phyloP scores from a whole-genome alignment of 1,140 invertebrate species.

The Drosophila setifemur region DNA sequence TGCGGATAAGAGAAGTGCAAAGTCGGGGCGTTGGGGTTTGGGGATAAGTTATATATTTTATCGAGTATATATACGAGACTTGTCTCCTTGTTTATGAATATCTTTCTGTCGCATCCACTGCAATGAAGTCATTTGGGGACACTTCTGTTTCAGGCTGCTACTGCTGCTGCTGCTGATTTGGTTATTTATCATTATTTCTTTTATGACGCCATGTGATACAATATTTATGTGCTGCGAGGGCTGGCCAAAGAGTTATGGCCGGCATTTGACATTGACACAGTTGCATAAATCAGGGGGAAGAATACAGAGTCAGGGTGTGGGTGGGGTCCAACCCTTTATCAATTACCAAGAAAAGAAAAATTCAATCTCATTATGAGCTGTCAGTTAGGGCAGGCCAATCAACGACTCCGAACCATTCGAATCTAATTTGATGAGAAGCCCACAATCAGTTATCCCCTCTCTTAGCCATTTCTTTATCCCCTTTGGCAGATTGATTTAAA shows the following conservation, averaged over 20 bases:
- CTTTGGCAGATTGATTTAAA: conserved; percentile 65
- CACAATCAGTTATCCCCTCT: conserved; percentile 22
- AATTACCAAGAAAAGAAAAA: conserved; percentile 38
- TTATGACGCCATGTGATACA: conserved; percentile 78
- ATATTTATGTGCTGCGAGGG: conserved; percentile 62
- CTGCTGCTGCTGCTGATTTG: conserved; percentile 57
- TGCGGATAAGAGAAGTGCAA: conserved; percentile 76
- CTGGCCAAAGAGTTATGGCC: conserved; percentile 54
- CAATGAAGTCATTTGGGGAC: conserved; percentile 67
- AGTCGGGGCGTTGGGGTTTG: conserved; percentile 8
- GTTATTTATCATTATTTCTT: conserved; percentile 80
- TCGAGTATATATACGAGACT: conserved; percentile 15
- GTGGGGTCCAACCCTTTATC: conserved; percentile 56
- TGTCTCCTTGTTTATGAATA: conserved; percentile 59
- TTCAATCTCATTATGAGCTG: conserved; percentile 54
- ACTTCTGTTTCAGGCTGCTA: conserved; percentile 27
- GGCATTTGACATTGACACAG: conserved; percentile 70
- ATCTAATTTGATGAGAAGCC: conserved; percentile 56
- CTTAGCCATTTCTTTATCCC: conserved; percentile 5
- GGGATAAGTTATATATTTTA: conserved; percentile 38
- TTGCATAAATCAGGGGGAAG: conserved; percentile 57
- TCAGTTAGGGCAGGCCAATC: conserved; percentile 58
- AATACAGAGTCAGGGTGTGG: too few species aligned
- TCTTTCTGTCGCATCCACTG: conserved; percentile 54
- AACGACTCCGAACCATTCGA: conserved; percentile 51